Conservation (phyloP, 2,113 vertebrate genomes). For the Oncorhynchus nerka region DNA sequence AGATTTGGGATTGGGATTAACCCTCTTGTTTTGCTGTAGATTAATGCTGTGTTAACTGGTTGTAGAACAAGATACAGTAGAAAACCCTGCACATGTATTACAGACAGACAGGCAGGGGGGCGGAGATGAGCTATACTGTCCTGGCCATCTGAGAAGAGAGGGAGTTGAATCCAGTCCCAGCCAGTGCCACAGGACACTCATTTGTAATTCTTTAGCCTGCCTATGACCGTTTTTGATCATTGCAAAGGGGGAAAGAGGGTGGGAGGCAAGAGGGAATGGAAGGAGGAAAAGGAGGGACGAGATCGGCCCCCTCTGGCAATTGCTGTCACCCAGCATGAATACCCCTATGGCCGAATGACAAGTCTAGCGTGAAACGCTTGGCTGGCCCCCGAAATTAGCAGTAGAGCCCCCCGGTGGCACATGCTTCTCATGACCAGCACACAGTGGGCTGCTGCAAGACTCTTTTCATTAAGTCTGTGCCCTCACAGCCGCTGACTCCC, state of each 20-base stretch:
- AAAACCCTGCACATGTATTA: not conserved
- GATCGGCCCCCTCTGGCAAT: slow-evolving; percentile 63
- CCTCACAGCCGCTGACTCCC: slow-evolving; percentile 56
- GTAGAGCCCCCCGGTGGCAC: slow-evolving; percentile 79
- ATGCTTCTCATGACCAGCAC: slow-evolving; percentile 73
- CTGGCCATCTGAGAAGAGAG: not conserved
- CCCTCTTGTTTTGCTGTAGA: not conserved
- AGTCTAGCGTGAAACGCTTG: slow-evolving; percentile 80
- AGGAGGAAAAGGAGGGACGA: slow-evolving; percentile 27
- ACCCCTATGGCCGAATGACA: slow-evolving; percentile 79
- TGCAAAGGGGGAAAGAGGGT: slow-evolving; percentile 35
- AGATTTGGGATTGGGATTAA: not conserved
- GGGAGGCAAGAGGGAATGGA: slow-evolving; percentile 36
- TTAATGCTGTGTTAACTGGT: not conserved
- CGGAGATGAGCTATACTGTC: not conserved
- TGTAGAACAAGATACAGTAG: not conserved
- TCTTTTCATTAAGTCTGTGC: slow-evolving; percentile 71
- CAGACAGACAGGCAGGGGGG: not conserved
- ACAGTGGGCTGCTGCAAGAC: slow-evolving; percentile 50
- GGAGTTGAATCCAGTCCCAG: not conserved
- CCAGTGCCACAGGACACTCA: slow-evolving; percentile 66
- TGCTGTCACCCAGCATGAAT: slow-evolving; percentile 79
- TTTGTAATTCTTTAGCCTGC: slow-evolving; percentile 71
- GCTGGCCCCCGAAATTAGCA: slow-evolving; percentile 88
- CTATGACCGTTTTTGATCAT: slow-evolving; percentile 82